A percentile compares a stretch with the other conserved stretches of the same genome.
These are phyloP conservation scores for Murina feae DNA, from an alignment of 2,113 vertebrate genomes.

Conservation along the genomic window DNA sequence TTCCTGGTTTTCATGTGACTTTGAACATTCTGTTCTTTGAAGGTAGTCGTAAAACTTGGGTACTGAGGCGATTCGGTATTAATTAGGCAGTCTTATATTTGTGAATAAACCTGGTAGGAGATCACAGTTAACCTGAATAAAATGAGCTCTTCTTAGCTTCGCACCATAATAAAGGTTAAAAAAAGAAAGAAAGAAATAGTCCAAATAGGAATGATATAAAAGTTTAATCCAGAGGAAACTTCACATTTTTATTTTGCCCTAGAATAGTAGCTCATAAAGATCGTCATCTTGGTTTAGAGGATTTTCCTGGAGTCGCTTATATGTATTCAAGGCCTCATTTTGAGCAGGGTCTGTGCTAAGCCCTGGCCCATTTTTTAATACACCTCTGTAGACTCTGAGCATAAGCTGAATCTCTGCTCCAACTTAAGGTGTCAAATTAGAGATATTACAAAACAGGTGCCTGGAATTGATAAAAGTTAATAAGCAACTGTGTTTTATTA, in stretches of 20 bases:
- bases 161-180: background rate
- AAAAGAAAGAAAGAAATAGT: background rate
- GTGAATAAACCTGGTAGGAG: background rate
- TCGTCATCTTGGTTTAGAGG: background rate
- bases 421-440: background rate
- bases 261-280: background rate
- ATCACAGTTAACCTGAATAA: background rate
- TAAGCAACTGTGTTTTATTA: background rate
- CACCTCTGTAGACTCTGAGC: background rate
- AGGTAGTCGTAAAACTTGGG: background rate
- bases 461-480: background rate
- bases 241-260: background rate
- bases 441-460: background rate
- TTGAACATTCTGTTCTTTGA: constrained; percentile 41
- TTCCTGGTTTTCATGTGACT: background rate
- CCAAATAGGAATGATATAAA: background rate
- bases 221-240: background rate
- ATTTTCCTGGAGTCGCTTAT: background rate
- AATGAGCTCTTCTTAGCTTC: background rate
- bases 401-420: background rate
- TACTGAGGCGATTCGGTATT: constrained; percentile 6
- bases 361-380: background rate
- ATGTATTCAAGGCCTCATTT: background rate
- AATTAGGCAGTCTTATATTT: constrained; percentile 12
- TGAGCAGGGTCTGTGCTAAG: background rate